Evolutionary conservation across 1,140 invertebrate species (phyloP).

Genomic region (Bursaphelenchus mucronatus): DNA sequence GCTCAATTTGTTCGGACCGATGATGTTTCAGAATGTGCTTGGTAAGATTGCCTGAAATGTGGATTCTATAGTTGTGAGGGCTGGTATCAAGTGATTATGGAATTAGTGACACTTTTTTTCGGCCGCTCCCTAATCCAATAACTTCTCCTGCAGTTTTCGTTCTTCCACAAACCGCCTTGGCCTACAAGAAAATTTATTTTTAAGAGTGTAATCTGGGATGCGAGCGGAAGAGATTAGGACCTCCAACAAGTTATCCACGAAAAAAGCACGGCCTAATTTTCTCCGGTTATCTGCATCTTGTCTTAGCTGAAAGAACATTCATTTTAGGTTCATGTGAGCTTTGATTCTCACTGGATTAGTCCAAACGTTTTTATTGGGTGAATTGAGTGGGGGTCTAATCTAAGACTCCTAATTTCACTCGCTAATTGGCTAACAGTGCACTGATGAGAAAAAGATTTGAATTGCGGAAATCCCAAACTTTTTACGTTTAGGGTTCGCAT

Average conservation of each 20-base stretch:
- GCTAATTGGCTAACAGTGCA: too few relatives aligned
- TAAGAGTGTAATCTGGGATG: neutral
- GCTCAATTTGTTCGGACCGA: conserved; percentile 56
- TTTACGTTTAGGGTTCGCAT: too few relatives aligned
- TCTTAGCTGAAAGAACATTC: too few relatives aligned
- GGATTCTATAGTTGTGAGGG: neutral
- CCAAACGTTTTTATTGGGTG: too few relatives aligned
- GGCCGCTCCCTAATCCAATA: conserved; percentile 17
- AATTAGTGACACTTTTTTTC: conserved; percentile 26
- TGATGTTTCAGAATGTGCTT: conserved; percentile 60
- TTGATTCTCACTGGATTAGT: too few relatives aligned
- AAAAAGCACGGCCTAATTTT: too few relatives aligned
- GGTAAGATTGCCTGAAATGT: conserved; percentile 57
- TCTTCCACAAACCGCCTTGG: neutral
- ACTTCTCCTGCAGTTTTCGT: neutral
- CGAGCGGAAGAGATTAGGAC: neutral
- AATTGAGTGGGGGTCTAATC: too few relatives aligned
- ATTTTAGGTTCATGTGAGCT: too few relatives aligned
- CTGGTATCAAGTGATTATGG: conserved; percentile 9
- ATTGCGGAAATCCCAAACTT: too few relatives aligned
- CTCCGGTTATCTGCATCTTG: too few relatives aligned
- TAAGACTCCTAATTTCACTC: too few relatives aligned
- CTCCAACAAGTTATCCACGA: neutral
- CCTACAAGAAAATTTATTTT: neutral
- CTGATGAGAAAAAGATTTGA: too few relatives aligned